Conservation (phyloP, 2,113 vertebrate species). For the Lycaon pictus region DNA sequence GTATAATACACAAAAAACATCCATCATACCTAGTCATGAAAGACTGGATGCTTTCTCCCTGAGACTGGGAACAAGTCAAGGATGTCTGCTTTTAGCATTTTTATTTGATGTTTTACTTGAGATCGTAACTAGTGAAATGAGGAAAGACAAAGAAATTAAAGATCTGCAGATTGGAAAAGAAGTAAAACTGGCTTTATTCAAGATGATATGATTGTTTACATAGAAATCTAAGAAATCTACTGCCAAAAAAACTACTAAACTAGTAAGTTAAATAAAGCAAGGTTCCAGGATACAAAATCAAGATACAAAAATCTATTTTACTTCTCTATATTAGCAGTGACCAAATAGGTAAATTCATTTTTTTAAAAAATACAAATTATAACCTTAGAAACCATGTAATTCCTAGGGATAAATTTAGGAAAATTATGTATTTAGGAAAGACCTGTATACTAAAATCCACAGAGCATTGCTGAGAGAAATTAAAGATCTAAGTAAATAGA, state of each 20-base stretch:
- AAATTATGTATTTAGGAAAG: neutral
- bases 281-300: neutral
- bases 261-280: constrained; percentile 7
- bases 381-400: neutral
- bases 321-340: too few relatives aligned
- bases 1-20: neutral
- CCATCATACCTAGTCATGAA: neutral
- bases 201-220: neutral
- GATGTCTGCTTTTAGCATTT: neutral
- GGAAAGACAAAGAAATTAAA: constrained; percentile 3
- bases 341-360: too few relatives aligned
- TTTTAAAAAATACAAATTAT: neutral
- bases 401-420: constrained; percentile 23
- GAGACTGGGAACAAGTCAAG: neutral
- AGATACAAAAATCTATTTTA: too few relatives aligned
- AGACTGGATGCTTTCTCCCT: neutral
- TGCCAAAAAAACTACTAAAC: neutral
- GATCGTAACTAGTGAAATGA: neutral
- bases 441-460: neutral
- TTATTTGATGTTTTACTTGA: neutral
- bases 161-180: neutral
- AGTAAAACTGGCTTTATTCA: constrained; percentile 10
- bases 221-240: neutral
- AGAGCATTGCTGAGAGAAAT: constrained; percentile 6
- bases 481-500: neutral